These are phyloP conservation scores for Callionymus lyra DNA, from an alignment of 2,113 vertebrate genomes.

Conservation along the genomic window DNA sequence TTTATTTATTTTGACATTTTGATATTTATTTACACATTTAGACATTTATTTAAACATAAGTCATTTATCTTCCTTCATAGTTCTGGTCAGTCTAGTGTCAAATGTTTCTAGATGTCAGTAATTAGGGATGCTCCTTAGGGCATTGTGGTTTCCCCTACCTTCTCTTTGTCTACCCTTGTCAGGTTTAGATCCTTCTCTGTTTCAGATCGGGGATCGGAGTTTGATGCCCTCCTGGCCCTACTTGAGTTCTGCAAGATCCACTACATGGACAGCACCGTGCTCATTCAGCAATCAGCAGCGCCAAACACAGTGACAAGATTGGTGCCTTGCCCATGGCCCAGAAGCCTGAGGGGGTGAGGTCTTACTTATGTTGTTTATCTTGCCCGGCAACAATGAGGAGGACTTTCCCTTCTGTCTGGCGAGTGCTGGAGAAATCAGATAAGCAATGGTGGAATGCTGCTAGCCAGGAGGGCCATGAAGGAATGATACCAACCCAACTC, in stretches of 20 bases:
- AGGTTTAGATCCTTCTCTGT: conserved; percentile 76
- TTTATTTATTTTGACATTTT: too few species aligned
- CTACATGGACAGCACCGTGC: conserved; percentile 98
- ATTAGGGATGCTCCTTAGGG: background rate
- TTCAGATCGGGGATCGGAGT: conserved; percentile 96
- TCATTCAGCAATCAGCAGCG: conserved; percentile 85
- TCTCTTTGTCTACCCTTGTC: conserved; percentile 14
- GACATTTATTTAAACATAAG: background rate
- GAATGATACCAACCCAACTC: conserved; percentile 93
- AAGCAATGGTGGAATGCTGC: conserved; percentile 99
- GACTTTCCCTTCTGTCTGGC: conserved; percentile 96
- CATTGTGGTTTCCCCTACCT: background rate
- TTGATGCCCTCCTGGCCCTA: conserved; percentile 85
- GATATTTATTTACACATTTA: too few species aligned
- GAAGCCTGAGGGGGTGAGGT: conserved; percentile 80
- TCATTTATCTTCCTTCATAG: background rate
- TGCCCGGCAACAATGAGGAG: conserved; percentile 94
- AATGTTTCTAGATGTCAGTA: background rate
- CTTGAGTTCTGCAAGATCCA: conserved; percentile 99
- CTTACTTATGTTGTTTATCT: conserved; percentile 92
- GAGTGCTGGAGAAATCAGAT: conserved; percentile 92
- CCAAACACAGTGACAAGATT: conserved; percentile 67
- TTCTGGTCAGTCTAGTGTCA: background rate
- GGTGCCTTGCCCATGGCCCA: conserved; percentile 43
- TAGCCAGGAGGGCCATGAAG: conserved; percentile 83